Evolutionary conservation across 2,888 invertebrate species (phyloP).

Genomic region (Papilio protenor): DNA sequence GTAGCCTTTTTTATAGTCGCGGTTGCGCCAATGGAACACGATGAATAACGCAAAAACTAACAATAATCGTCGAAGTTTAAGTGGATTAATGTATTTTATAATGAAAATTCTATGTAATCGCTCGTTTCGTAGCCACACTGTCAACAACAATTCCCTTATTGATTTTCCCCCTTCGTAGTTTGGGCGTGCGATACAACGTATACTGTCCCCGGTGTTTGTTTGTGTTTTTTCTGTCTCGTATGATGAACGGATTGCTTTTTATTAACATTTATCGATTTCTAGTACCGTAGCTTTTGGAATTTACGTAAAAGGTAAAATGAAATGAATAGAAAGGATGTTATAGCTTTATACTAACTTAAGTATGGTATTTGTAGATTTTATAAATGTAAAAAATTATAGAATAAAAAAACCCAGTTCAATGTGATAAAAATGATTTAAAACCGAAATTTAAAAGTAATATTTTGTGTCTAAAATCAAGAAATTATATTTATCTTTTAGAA

Average conservation of each 20-base stretch:
- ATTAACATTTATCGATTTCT: slow-evolving; percentile 34
- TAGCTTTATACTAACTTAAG: not conserved
- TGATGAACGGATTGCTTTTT: slow-evolving; percentile 32
- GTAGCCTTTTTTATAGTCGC: not conserved
- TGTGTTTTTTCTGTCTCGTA: slow-evolving; percentile 28
- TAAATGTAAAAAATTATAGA: not conserved
- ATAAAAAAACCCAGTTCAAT: too few relatives aligned
- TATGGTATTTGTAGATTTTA: not conserved
- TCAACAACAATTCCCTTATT: slow-evolving; percentile 48
- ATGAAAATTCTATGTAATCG: slow-evolving; percentile 1
- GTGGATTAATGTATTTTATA: not conserved
- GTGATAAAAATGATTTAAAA: too few relatives aligned
- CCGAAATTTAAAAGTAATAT: not conserved
- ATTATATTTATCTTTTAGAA: not conserved
- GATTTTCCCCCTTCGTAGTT: slow-evolving; percentile 47
- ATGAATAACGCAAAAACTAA: not conserved
- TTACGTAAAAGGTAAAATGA: not conserved
- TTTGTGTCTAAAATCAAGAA: not conserved
- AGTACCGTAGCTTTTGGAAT: slow-evolving; percentile 19
- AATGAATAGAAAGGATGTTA: not conserved
- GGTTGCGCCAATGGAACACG: not conserved
- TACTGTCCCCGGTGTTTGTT: slow-evolving; percentile 20
- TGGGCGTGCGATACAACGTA: slow-evolving; percentile 29
- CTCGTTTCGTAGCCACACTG: slow-evolving; percentile 32
- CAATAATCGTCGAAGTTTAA: not conserved